Evolutionary conservation across 2,888 invertebrate genomes (phyloP), one percentile per base, ranked within the genome.

Genomic region (Chironomus tentans): DNA sequence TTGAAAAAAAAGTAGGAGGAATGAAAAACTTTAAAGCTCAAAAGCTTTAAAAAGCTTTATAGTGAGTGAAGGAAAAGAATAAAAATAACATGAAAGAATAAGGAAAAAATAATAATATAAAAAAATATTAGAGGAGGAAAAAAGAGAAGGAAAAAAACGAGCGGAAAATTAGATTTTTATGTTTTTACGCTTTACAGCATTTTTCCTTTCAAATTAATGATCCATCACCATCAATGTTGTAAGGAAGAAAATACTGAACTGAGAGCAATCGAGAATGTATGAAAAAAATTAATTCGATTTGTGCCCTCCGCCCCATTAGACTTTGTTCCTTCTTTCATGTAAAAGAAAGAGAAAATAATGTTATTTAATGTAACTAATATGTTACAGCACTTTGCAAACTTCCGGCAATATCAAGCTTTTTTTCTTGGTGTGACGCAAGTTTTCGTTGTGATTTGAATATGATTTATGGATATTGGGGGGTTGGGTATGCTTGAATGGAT

Each of bases 201-300:
- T 68, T 68, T 68, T 68, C 46, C 68, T 68, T 68, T 68, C 68
- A 68, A 68, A 68, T 68, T 68, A 68, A 68, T 68, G 68, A 68
- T 38, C 68, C 68, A 68, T 68, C 68, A 68, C 68, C 68, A 68
- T 68, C 68, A 68, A 68, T 46, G 68, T 68, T 18, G 21, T 21
- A 13, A 21, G 10, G 21, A 65, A 24, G 22, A 24, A 65, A 38
- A 38, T 6, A 28, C 28, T 28, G 28, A 38, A 38, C 38, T 38
- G 38, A 18, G 56, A 56, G 56, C 56, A 56, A 56, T 56, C 15
- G 56, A 56, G 56, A 56, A 15, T 21, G 12, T 65, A 24, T 21
- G 65, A 65, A 65, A 65, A 65, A 15, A 65, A 24, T 65, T 38
- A 68, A 38, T 68, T 38, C 46, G 46, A 38, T 68, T 68, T 38